Percentiles rank a stretch among this genome's conserved stretches.
These are phyloP conservation scores for Oscarella lobularis DNA, from an alignment of 37 sponge, comb jelly and placozoan species.

Conservation along the genomic window DNA sequence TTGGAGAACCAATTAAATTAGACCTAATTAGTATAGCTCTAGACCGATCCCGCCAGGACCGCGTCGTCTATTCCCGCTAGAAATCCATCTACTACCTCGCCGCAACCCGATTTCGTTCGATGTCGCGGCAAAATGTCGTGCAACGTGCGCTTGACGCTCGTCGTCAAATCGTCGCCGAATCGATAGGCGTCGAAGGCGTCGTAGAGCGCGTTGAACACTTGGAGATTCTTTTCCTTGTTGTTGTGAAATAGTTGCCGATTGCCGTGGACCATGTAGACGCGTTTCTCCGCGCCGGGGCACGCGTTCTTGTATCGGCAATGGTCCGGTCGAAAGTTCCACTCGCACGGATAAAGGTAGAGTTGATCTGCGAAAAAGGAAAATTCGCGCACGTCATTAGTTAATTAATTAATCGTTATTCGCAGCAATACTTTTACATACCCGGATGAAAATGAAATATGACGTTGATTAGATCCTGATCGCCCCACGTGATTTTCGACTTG, in stretches of 20 bases:
- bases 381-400: too few relatives aligned
- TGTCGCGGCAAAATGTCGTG: neutral
- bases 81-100: neutral
- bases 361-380: neutral
- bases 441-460: constrained; percentile 26
- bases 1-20: too few relatives aligned
- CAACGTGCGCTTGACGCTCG: neutral
- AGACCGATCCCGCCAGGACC: too few relatives aligned
- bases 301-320: constrained; percentile 4
- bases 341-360: constrained; percentile 3
- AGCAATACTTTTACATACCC: constrained; percentile 17
- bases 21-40: too few relatives aligned
- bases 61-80: neutral
- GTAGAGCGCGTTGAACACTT: neutral
- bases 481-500: neutral
- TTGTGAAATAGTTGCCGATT: constrained; percentile 5
- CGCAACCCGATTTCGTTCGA: neutral
- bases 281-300: neutral
- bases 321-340: constrained; percentile 10
- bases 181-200: neutral
- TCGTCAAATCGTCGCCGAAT: neutral
- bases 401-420: too few relatives aligned
- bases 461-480: constrained; percentile 27
- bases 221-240: neutral
- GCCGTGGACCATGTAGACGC: constrained; percentile 7